Evolutionary conservation across 2,888 invertebrate genomes (phyloP), one percentile per base, ranked within the genome.

Genomic region (Monoplex corrugatus): DNA sequence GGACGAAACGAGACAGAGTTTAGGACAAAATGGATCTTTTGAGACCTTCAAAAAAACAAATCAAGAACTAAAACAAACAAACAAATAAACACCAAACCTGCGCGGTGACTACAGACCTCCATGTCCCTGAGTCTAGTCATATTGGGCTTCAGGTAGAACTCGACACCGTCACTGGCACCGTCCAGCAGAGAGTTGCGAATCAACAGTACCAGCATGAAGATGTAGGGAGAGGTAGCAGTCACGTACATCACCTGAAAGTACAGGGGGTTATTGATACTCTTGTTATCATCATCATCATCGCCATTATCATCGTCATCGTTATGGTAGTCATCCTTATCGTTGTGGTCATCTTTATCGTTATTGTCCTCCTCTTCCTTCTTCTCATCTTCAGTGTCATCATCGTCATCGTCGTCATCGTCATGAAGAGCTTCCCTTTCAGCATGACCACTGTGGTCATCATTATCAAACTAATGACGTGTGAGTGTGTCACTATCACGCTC

Each of bases 91-190:
- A n/a, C n/a, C n/a, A n/a, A n/a, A n/a, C n/a, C n/a, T n/a, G n/a
- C n/a, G n/a, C n/a, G n/a, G n/a, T n/a, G n/a, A n/a, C n/a, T n/a
- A n/a, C n/a, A 68, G 68, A 96, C 96, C 95, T 96, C 95, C 0
- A 97, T 97, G 28, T 97, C 96, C 5, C 96, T 93, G 40, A 98
- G 96, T 85, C 96, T 97, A 0, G 97, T 96, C 97, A 98, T 98
- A 82, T 97, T 96, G 0, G 98, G 98, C 13, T 96, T 97, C 40
- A 98, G 96, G 95, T 98, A 98, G 95, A 97, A 98, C 43, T 97
- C 90, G 44, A 98, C 97, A 0, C 98, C 98, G 2, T 97, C 97
- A 23, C 92, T 92, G 0, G 98, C 98, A 0, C 98, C 98, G 2
- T 94, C 94, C 45, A 95, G 91, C 8, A 94, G 89, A 40, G 92